Base-by-base conservation (phyloP, 2,888 invertebrate genomes). In the Amblyteles armatorius region DNA sequence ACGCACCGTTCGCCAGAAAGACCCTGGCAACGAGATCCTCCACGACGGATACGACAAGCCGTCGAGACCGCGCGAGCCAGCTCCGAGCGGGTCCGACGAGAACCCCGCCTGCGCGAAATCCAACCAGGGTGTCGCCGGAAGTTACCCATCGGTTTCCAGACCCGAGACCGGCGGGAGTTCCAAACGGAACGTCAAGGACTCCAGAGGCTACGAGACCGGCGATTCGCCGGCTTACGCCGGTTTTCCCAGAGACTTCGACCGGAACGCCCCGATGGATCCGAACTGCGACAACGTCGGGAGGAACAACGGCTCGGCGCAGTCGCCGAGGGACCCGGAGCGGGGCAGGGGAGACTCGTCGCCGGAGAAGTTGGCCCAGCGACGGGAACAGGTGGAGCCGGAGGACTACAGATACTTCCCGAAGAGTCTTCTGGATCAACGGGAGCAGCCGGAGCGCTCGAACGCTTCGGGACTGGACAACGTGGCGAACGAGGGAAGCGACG, bases 351-450 rank as follows among this genome's bases (percentile, higher is more conserved):
- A 69, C 13, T 11, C 36, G 40, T 19, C 50, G 13, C 16, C 52
- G 6, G 55, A 55, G 9, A 73, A 48, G 44, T 16, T 50, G 1
- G 6, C 63, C 40, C 80, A 76, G n/a, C 50, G 19, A 48, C 63
- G 33, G 44, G 72, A 72, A 44, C 69, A 71, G 11, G 13, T 60
- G 19, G 77, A 84, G 16, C 60, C 69, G 2, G 79, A 82, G 22
- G 77, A 81, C 11, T 69, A 57, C 9, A 81, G 83, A 44, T 68
- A 44, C 0, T 19, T 52, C 1, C 65, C 65, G 63, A 83, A 26
- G 57, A 81, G 79, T 5, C 33, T 76, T 55, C 77, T 82, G 26
- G 83, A 85, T 63, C 79, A 79, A 3, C 55, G 73, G 5, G 74
- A 48, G 36, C 52, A 36, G 22, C 11, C 57, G 7, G 79, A 69